A percentile compares a stretch with the other conserved stretches of the same genome.
Conservation (phyloP, 2,888 invertebrate genomes). For the Conus canariensis region DNA sequence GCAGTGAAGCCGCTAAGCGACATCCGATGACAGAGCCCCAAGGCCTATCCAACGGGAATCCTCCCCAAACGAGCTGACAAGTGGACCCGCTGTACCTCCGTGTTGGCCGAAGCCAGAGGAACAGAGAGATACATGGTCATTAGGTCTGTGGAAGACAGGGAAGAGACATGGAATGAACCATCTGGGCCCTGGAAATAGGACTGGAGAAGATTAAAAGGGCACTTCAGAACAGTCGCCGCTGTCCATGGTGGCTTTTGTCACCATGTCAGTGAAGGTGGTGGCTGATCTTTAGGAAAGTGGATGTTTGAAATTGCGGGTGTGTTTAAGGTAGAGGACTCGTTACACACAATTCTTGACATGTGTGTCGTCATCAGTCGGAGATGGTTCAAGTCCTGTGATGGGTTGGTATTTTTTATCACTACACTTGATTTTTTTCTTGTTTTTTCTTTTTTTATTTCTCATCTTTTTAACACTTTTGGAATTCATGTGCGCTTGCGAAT, state of each 20-base stretch:
- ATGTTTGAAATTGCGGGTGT: too few species aligned
- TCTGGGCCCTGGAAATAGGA: too few species aligned
- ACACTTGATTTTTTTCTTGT: not conserved
- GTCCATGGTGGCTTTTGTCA: not conserved
- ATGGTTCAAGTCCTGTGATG: too few species aligned
- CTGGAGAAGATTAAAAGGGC: not conserved
- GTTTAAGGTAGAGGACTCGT: too few species aligned
- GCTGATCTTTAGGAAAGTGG: too few species aligned
- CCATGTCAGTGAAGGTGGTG: too few species aligned
- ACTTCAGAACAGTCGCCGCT: not conserved
- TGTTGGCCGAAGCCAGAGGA: not conserved
- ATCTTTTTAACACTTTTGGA: not conserved
- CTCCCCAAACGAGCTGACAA: not conserved
- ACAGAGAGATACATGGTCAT: not conserved
- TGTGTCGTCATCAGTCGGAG: too few species aligned
- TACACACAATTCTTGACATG: too few species aligned
- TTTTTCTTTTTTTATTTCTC: not conserved
- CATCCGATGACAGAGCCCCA: not conserved
- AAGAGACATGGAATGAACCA: not conserved
- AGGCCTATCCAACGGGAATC: not conserved
- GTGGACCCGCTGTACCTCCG: not conserved
- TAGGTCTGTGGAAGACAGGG: not conserved
- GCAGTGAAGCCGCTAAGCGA: not conserved
- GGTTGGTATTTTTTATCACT: too few species aligned
- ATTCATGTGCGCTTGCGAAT: conserved; percentile 7